These are phyloP conservation scores for Streblospio benedicti DNA, from an alignment of 1,140 invertebrate species.

Conservation along the genomic window DNA sequence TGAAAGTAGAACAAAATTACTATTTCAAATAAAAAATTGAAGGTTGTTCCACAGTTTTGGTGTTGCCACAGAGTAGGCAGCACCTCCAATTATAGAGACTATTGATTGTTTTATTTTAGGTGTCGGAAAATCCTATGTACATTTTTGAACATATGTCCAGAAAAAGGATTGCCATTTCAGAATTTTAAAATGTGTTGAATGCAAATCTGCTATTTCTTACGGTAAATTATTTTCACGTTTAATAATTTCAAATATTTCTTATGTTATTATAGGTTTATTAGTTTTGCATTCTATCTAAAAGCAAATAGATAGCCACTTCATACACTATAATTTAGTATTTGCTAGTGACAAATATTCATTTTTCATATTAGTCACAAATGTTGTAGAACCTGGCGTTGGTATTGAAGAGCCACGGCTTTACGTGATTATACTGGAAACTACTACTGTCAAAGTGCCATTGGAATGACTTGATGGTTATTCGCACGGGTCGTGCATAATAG, in stretches of 20 bases:
- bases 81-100: no score
- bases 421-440: constrained; percentile 50
- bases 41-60: no score
- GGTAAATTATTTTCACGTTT: constrained; percentile 36
- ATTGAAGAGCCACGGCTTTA: constrained; percentile 42
- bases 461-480: constrained; percentile 48
- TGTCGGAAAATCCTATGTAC: constrained; percentile 26
- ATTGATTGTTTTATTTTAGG: constrained; percentile 21
- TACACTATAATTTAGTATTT: background rate
- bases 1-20: background rate
- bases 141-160: constrained; percentile 47
- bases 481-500: constrained; percentile 48
- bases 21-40: background rate
- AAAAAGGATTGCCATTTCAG: constrained; percentile 48
- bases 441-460: constrained; percentile 51
- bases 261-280: background rate
- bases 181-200: constrained; percentile 53
- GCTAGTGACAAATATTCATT: background rate
- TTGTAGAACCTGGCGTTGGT: constrained; percentile 2
- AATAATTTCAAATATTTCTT: background rate
- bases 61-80: no score
- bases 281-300: background rate
- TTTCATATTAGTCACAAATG: constrained; percentile 3
- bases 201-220: constrained; percentile 44
- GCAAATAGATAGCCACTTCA: background rate